Base-by-base conservation (phyloP, 2,888 invertebrate genomes). In the Tachina lurida region DNA sequence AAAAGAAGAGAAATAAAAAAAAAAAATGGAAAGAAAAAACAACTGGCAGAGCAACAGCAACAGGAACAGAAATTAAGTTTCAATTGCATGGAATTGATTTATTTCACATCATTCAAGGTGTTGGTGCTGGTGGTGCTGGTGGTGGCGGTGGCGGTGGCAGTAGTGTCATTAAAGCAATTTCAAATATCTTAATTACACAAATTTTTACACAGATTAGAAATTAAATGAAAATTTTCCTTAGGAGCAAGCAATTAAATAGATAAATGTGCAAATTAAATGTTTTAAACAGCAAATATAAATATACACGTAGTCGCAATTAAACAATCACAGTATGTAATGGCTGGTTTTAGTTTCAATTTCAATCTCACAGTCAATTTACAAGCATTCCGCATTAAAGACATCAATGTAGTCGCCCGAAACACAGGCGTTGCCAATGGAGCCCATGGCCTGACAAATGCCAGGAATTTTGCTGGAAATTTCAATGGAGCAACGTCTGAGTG, bases 351-450 rank as follows among this genome's bases (percentile, higher is more conserved):
- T 49, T 58, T 19, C 47, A n/a, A 65, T 73, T 73, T 58, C 13
- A 41, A 60, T 31, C 31, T 31, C 31, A 56, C 43, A 56, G 56
- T 58, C n/a, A 43, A 43, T 86, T 87, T 88, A 89, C 89, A 89
- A 88, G 86, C 90, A 90, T 45, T 89, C 89, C 15, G 86, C 71
- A 80, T 89, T 89, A 56, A 88, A 87, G 47, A 91, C 88, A 70
- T 92, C 92, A 89, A 92, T 90, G 68, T 91, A 90, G 52, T 92
- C 92, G 19, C 92, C 92, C 58, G 92, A 90, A 56, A 92, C 89
- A 70, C 92, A 92, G 82, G 91, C 91, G 68, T 89, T 89, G 47
- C 92, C 92, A 39, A 90, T 88, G 58, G 89, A 89, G 71, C 89
- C 88, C 91, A 92, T 90, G 31, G 90, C 88, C 84, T 92, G 89